Evolutionary conservation across 2,888 invertebrate species (phyloP).

Genomic region (Isoperla grammatica): DNA sequence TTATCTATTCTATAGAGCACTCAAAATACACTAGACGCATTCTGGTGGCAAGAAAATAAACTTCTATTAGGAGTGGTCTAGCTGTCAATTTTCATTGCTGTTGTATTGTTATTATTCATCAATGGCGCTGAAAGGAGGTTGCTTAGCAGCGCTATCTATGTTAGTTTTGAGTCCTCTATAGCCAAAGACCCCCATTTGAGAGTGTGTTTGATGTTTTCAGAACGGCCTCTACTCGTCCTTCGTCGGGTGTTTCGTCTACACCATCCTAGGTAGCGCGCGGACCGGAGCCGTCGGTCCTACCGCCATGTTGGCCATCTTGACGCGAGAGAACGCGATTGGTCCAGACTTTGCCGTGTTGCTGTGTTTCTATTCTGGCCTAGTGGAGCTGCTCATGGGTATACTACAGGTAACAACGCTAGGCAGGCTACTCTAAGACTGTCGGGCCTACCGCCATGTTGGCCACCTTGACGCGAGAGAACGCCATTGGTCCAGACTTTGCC

Average conservation of each 20-base stretch:
- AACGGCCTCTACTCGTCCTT: slow-evolving; percentile 94
- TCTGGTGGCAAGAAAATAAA: no score
- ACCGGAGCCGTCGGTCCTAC: slow-evolving; percentile 88
- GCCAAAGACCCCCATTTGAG: no score
- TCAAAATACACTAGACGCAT: no score
- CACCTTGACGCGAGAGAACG: slow-evolving; percentile 69
- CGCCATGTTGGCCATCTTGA: slow-evolving; percentile 78
- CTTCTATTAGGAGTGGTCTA: no score
- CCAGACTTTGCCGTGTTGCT: slow-evolving; percentile 67
- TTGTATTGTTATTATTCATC: no score
- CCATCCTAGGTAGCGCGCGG: slow-evolving; percentile 81
- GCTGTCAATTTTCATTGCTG: no score
- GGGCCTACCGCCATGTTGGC: slow-evolving; percentile 90
- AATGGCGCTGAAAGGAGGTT: no score
- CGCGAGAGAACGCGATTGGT: slow-evolving; percentile 65
- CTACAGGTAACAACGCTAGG: slow-evolving; percentile 70
- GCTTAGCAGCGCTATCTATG: no score
- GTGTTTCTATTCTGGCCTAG: slow-evolving; percentile 64
- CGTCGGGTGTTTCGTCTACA: slow-evolving; percentile 88
- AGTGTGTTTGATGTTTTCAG: slow-evolving; percentile 48
- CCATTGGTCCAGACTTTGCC: slow-evolving; percentile 64
- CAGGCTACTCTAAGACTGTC: slow-evolving; percentile 74
- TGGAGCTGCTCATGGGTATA: slow-evolving; percentile 65
- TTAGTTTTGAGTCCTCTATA: no score
- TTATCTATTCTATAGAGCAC: no score